These are phyloP conservation scores for Latrodectus geometricus DNA, from an alignment of 1,140 invertebrate genomes.

Conservation along the genomic window DNA sequence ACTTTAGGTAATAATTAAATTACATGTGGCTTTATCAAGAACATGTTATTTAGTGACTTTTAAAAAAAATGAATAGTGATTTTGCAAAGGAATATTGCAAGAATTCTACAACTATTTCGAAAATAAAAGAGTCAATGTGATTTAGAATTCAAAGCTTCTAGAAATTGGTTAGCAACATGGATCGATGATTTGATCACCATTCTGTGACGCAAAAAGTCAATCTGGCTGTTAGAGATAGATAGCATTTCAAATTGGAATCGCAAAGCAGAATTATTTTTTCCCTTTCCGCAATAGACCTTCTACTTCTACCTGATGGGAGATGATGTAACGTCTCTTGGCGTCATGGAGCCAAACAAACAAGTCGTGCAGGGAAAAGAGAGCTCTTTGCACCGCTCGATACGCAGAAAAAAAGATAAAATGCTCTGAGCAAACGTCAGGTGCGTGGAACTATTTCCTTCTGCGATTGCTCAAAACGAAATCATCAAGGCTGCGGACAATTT, in stretches of 20 bases:
- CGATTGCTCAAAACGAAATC: not conserved
- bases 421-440: constrained; percentile 34
- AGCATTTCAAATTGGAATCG: constrained; percentile 7
- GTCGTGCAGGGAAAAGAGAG: constrained; percentile 20
- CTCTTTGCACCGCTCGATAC: constrained; percentile 27
- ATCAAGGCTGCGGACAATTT: not conserved
- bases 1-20: no score
- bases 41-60: not conserved
- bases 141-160: not conserved
- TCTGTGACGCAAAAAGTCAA: constrained; percentile 5
- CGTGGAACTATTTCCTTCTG: constrained; percentile 22
- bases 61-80: not conserved
- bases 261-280: constrained; percentile 6
- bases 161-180: not conserved
- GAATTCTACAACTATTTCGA: no score
- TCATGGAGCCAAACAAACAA: constrained; percentile 28
- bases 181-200: not conserved
- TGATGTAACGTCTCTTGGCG: constrained; percentile 5
- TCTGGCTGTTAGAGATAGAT: not conserved
- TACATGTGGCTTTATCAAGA: no score
- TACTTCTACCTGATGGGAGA: constrained; percentile 25
- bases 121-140: not conserved
- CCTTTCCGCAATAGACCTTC: not conserved
- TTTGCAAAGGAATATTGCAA: not conserved
- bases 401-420: constrained; percentile 14